Conservation (phyloP, 1,140 invertebrate species). For the Hesperophylax magnus region DNA sequence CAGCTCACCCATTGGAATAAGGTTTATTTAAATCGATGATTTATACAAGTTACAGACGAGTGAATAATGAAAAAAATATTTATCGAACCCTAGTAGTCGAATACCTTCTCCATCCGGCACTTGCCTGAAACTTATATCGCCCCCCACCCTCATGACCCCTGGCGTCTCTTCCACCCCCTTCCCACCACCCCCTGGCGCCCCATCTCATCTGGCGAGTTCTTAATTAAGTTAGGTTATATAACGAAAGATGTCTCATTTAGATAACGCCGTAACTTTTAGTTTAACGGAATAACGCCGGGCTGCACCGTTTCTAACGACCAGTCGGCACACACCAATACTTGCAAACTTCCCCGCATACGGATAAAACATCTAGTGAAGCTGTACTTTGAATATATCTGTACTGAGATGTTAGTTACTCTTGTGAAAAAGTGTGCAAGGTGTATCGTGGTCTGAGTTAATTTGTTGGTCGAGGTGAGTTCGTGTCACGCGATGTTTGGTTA, state of each 20-base stretch:
- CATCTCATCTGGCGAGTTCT: slow-evolving; percentile 71
- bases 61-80: background rate
- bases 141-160: slow-evolving; percentile 59
- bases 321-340: slow-evolving; percentile 30
- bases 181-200: slow-evolving; percentile 46
- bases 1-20: too few relatives aligned
- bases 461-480: slow-evolving; percentile 11
- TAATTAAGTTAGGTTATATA: slow-evolving; percentile 74
- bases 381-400: too few relatives aligned
- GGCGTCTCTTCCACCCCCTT: slow-evolving; percentile 10
- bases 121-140: slow-evolving; percentile 54
- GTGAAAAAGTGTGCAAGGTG: background rate
- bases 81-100: too few relatives aligned
- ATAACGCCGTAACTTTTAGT: slow-evolving; percentile 70
- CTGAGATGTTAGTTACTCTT: too few relatives aligned
- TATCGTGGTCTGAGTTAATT: slow-evolving; percentile 2
- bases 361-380: background rate
- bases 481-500: slow-evolving; percentile 10
- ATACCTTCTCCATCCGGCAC: slow-evolving; percentile 36
- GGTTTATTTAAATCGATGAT: too few relatives aligned
- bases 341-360: slow-evolving; percentile 8
- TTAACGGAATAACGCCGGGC: slow-evolving; percentile 60
- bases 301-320: slow-evolving; percentile 48
- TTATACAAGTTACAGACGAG: background rate
- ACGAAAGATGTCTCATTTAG: slow-evolving; percentile 73